Evolutionary conservation across 2,888 invertebrate genomes (phyloP).

Genomic region (Lycophotia porphyrea): DNA sequence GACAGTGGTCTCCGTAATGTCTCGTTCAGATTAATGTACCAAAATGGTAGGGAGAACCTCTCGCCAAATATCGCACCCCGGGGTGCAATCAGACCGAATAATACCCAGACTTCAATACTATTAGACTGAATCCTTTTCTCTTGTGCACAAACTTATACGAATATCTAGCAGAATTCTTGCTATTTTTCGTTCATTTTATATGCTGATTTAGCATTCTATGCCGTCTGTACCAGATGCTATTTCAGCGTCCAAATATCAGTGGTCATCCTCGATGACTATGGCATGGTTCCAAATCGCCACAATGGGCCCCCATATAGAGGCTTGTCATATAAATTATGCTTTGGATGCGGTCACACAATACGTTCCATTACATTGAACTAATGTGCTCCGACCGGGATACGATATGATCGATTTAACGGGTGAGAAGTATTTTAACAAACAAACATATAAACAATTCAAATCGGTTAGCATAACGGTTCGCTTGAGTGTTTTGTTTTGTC

Average conservation of each 20-base stretch:
- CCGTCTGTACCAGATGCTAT: constrained; percentile 65
- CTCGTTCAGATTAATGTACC: constrained; percentile 66
- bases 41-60: constrained; percentile 49
- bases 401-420: constrained; percentile 62
- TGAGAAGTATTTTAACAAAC: constrained; percentile 53
- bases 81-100: constrained; percentile 56
- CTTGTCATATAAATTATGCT: constrained; percentile 82
- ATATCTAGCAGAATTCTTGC: constrained; percentile 21
- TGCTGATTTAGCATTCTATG: constrained; percentile 29
- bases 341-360: constrained; percentile 77
- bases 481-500: constrained; percentile 49
- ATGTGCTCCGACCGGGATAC: constrained; percentile 67
- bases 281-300: constrained; percentile 83
- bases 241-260: constrained; percentile 68
- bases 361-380: constrained; percentile 80
- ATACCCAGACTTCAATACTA: constrained; percentile 40
- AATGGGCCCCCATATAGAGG: constrained; percentile 73
- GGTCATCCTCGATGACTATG: constrained; percentile 73
- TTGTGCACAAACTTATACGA: constrained; percentile 15
- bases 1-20: constrained; percentile 60
- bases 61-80: constrained; percentile 59
- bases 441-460: constrained; percentile 54
- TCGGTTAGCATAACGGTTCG: constrained; percentile 41
- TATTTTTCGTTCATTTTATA: constrained; percentile 35
- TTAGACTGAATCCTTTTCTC: constrained; percentile 45